Evolutionary conservation across 2,888 invertebrate genomes (phyloP).

Genomic region (Sympetrum striolatum): DNA sequence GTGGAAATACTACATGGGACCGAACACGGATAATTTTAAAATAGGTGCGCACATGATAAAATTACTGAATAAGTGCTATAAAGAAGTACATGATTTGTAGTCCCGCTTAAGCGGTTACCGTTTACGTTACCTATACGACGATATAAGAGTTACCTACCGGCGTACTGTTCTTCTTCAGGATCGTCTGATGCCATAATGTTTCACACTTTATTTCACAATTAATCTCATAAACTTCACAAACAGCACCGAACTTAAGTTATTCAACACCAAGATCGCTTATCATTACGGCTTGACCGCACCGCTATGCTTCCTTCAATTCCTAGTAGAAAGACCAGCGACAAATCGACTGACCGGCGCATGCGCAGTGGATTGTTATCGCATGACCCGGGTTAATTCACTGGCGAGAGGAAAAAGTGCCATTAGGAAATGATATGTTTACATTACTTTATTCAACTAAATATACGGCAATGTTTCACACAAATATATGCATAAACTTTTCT

Average conservation of each 20-base stretch:
- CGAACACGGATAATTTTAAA: background rate
- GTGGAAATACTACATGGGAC: background rate
- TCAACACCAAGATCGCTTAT: constrained; percentile 11
- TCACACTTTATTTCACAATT: background rate
- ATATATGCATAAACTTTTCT: background rate
- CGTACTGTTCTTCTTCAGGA: constrained; percentile 84
- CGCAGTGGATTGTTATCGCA: constrained; percentile 44
- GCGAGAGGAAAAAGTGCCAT: constrained; percentile 32
- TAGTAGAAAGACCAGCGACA: constrained; percentile 38
- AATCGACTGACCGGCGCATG: constrained; percentile 45
- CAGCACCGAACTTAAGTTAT: constrained; percentile 10
- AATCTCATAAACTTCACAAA: constrained; percentile 2
- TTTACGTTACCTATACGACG: constrained; percentile 52
- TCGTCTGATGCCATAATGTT: constrained; percentile 81
- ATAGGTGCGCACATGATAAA: constrained; percentile 38
- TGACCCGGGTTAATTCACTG: constrained; percentile 45
- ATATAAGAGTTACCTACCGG: constrained; percentile 71
- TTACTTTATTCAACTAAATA: background rate
- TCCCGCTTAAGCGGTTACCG: constrained; percentile 54
- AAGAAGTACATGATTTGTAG: constrained; percentile 55
- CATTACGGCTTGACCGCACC: constrained; percentile 39
- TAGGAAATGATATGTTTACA: background rate
- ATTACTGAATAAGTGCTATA: constrained; percentile 47
- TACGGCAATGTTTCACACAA: background rate
- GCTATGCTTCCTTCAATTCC: constrained; percentile 40